Base-by-base conservation (phyloP, 2,113 vertebrate species). In the Gymnogyps californianus region DNA sequence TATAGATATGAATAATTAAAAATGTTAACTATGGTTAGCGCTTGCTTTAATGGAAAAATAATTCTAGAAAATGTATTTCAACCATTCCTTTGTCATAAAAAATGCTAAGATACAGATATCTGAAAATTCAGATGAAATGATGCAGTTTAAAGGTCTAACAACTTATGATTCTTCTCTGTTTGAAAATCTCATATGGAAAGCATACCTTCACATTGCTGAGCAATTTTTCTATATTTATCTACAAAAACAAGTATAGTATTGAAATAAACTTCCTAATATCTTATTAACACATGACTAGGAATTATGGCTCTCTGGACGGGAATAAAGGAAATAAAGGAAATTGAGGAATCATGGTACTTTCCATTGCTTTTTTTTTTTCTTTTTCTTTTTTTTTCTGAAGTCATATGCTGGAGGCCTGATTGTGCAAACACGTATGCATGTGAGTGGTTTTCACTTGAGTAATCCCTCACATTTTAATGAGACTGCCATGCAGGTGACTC, bases 21-120 rank as follows among this genome's bases (percentile, higher is more conserved):
- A 98, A 97, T 96, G 95, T 97, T 95, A 96, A 95, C 98, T 98
- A 97, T 93, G 94, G 93, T 96, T 97, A 98, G 95, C 14, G 21
- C 85, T 94, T 84, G 95, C 76, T 96, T 96, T 95, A 97, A 96
- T 96, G 93, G 97, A 97, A 97, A 95, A 95, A 98, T 97, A 97
- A 96, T 96, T 94, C 71, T 96, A 97, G 95, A 96, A 97, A 97
- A 94, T 96, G 92, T 91, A 93, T 97, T 96, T 97, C 87, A 96
- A 92, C 75, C 81, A 96, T 95, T 94, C 76, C 38, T 97, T 97
- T 89, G 94, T 94, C 96, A 94, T 96, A 97, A 96, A 95, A 96
- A 98, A 93, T 95, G 93, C 96, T 95, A 93, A 96, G 97, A 96
- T 92, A 88, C 83, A 96, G 81, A 18, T 96, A 93, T 96, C 95